Evolutionary conservation across 2,113 vertebrate genomes (phyloP), one percentile per base, ranked within the genome.

Genomic region (Pseudorasbora parva): DNA sequence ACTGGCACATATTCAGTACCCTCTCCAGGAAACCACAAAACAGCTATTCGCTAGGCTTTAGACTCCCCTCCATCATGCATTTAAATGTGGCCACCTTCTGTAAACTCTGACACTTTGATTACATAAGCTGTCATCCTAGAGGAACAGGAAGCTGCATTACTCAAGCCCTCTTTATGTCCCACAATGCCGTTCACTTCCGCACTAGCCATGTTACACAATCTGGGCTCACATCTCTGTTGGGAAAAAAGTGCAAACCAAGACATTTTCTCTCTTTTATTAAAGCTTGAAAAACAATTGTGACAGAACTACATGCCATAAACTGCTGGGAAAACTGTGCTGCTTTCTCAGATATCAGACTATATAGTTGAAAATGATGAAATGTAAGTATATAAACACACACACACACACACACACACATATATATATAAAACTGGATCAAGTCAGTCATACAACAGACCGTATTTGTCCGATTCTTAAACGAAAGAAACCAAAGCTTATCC

Each of bases 101-200:
- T 86, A 88, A 92, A 89, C 88, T 82, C 19, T 66, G 21, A 71
- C 71, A 82, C 80, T 74, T 30, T 43, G 23, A 73, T 86, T 90
- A 77, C 83, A 88, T 83, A 91, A 90, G 85, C 62, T 85, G 19
- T 14, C 25, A 69, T 80, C 82, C 83, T 59, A 85, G 83, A 71
- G 56, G 25, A 83, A 81, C 78, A 89, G 90, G 90, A 91, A 92
- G 89, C 84, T 33, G 78, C 74, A 86, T 90, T 90, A 86, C 87
- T 91, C 86, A 89, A 88, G 86, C 88, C 76, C 82, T 86, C 84
- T 91, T 88, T 73, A 90, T 77, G 86, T 86, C 85, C 87, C 91
- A 92, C 89, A 92, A 90, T 90, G 87, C 90, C 83, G 15, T 92
- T 92, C 84, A 91, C 89, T 92, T 91, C 91, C 90, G 3, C 51